Conservation (phyloP, 2,113 vertebrate species). For the Pituophis catenifer region DNA sequence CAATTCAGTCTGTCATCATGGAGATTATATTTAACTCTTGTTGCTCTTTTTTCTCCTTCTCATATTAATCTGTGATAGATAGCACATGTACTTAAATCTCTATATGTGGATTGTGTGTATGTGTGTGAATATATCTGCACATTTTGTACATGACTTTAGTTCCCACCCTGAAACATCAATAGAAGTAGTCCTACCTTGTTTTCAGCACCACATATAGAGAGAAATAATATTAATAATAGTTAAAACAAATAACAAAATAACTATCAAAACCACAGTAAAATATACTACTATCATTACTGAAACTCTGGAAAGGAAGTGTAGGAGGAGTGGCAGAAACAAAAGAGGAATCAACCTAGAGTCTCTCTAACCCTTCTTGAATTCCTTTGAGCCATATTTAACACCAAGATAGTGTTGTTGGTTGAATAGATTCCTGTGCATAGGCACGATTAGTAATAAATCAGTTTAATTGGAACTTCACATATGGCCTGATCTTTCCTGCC, state of each 20-base stretch:
- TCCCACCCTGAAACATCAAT: background rate
- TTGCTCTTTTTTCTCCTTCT: background rate
- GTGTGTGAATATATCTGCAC: background rate
- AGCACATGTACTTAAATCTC: background rate
- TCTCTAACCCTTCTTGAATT: too few relatives aligned
- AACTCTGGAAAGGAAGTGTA: background rate
- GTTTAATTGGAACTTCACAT: background rate
- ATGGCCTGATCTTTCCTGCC: background rate
- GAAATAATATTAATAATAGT: background rate
- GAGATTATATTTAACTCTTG: background rate
- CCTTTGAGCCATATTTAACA: too few relatives aligned
- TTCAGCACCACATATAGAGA: background rate
- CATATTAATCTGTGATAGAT: background rate
- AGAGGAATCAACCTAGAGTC: too few relatives aligned
- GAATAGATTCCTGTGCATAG: too few relatives aligned
- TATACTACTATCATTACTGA: background rate
- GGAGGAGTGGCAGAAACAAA: too few relatives aligned
- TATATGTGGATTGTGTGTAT: background rate
- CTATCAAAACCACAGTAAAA: background rate
- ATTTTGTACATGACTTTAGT: background rate
- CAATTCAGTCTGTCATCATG: background rate
- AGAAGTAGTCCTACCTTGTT: background rate
- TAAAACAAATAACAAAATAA: background rate
- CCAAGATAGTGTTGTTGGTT: too few relatives aligned
- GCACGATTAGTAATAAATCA: background rate